Percentiles rank a stretch among this genome's conserved stretches.
phyloP scores from a whole-genome alignment of 2,888 invertebrate species.

The Leptinotarsa juncta region DNA sequence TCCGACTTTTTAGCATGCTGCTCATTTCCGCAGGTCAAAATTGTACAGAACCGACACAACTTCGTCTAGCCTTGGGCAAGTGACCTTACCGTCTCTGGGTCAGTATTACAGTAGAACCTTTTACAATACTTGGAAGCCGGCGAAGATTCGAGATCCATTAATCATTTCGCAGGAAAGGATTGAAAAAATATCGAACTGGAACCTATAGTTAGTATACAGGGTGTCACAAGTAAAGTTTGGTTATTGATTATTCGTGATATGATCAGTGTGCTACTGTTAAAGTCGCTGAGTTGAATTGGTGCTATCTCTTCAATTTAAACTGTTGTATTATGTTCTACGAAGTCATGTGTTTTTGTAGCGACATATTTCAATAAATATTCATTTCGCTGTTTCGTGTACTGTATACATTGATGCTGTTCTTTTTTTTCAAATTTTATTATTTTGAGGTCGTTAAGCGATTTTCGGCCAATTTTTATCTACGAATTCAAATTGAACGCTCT shows the following conservation, averaged over 20 bases:
- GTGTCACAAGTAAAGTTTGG: background rate
- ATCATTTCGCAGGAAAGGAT: background rate
- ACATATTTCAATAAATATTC: no score
- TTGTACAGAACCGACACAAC: constrained; percentile 9
- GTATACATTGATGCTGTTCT: no score
- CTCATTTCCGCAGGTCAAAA: constrained; percentile 17
- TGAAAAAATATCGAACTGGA: background rate
- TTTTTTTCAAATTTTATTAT: no score
- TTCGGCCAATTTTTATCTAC: no score
- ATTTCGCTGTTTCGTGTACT: no score
- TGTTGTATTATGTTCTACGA: no score
- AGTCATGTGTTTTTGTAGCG: no score
- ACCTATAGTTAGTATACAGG: background rate
- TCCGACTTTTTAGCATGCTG: constrained; percentile 17
- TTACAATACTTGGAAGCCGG: constrained; percentile 25
- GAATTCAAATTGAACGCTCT: no score
- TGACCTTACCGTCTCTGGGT: constrained; percentile 28
- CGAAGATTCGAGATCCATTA: constrained; percentile 9
- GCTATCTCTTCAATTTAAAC: background rate
- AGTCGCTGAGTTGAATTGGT: background rate
- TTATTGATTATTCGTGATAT: background rate
- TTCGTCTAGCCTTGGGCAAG: constrained; percentile 12
- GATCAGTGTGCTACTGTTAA: background rate
- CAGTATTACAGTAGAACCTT: constrained; percentile 36
- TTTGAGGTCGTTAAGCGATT: no score